phyloP scores from a whole-genome alignment of 2,888 invertebrate genomes.

The Clepsis dumicolana region DNA sequence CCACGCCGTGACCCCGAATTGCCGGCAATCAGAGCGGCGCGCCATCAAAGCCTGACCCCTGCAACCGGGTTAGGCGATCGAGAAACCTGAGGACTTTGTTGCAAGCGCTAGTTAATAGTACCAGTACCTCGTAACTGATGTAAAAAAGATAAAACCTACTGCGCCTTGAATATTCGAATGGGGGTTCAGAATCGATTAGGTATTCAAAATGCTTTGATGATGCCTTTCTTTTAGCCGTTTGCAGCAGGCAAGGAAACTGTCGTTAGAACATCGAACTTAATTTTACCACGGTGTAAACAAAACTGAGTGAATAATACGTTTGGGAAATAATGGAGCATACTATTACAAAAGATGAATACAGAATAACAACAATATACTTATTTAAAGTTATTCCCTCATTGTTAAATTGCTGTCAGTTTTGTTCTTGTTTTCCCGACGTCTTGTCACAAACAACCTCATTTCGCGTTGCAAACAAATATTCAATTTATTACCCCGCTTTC shows the following conservation, averaged over 20 bases:
- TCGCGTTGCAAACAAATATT: constrained; percentile 25
- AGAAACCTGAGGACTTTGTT: constrained; percentile 14
- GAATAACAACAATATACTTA: constrained; percentile 4
- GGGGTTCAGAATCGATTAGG: too few relatives aligned
- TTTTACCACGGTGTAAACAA: background rate
- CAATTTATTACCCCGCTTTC: constrained; percentile 38
- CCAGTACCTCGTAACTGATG: background rate
- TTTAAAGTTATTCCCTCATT: constrained; percentile 6
- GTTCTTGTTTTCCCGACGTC: constrained; percentile 8
- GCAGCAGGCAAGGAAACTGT: background rate
- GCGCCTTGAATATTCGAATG: background rate
- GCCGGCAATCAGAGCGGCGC: constrained; percentile 24
- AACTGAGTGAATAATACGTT: background rate
- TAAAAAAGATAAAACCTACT: background rate
- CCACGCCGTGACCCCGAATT: constrained; percentile 28
- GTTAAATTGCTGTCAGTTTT: constrained; percentile 11
- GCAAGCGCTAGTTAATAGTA: background rate
- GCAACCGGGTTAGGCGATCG: constrained; percentile 29
- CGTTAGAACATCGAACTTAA: background rate
- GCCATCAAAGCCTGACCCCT: constrained; percentile 33
- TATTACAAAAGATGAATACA: background rate
- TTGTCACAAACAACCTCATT: constrained; percentile 17
- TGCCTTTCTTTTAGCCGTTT: background rate
- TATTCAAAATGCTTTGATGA: background rate
- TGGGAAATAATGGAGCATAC: background rate